A percentile compares a stretch with the other conserved stretches of the same genome.
These are phyloP conservation scores for Physocephala rufipes DNA, from an alignment of 2,888 invertebrate species.

Conservation along the genomic window DNA sequence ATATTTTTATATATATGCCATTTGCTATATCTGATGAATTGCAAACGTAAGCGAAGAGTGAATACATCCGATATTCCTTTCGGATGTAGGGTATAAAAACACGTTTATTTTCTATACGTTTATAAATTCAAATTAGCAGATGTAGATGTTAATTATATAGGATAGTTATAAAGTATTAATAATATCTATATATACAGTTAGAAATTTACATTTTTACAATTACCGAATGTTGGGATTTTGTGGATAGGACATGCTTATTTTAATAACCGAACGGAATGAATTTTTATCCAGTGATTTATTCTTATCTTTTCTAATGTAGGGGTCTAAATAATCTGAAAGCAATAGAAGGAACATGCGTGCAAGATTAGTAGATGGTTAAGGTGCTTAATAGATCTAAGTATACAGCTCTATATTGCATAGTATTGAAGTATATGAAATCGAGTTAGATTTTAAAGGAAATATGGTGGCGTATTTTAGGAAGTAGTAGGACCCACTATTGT, in stretches of 20 bases:
- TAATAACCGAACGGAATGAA: constrained; percentile 82
- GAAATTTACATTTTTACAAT: constrained; percentile 58
- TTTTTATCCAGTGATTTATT: constrained; percentile 70
- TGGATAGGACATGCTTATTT: constrained; percentile 80
- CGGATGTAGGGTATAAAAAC: too few species aligned
- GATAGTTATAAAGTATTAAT: too few species aligned
- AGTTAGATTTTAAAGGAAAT: too few species aligned
- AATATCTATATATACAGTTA: constrained; percentile 36
- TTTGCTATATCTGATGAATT: too few species aligned
- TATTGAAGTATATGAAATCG: too few species aligned
- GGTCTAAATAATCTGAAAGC: constrained; percentile 76
- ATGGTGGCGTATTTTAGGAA: too few species aligned
- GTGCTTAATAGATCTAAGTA: background rate
- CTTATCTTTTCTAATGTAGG: constrained; percentile 70
- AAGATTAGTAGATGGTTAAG: constrained; percentile 37
- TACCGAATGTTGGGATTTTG: constrained; percentile 79
- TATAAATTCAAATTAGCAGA: background rate
- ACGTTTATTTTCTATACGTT: too few species aligned
- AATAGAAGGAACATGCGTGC: constrained; percentile 51
- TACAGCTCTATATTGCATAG: too few species aligned
- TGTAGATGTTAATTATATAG: background rate
- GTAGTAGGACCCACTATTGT: too few species aligned
- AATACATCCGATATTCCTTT: too few species aligned
- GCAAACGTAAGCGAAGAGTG: too few species aligned
- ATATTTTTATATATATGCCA: too few species aligned